Base-by-base conservation (phyloP, 2,797 vertebrate genomes). In the Notolabrus celidotus region DNA sequence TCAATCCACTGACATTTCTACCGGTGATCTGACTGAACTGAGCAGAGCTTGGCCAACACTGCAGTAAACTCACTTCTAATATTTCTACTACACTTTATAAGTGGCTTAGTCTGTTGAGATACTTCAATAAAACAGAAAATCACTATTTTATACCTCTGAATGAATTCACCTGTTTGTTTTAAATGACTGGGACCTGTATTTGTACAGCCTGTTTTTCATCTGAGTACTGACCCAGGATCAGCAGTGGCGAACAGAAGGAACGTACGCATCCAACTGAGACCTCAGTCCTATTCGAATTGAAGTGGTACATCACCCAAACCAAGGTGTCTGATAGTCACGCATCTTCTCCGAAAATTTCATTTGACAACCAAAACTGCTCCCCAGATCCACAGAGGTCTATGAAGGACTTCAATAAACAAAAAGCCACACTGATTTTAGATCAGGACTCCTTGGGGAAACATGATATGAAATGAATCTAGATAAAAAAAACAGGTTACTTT, bases 11-110 rank as follows among this genome's bases (percentile, higher is more conserved):
- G 36, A 17, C 46, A 25, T 42, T 14, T 46, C 22, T 19, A n/a
- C 79, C 19, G 23, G 29, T 52, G 80, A 87, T 80, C 86, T 87
- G 91, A 88, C 87, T 79, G 85, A 90, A 87, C 36, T 83, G 77
- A 84, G 73, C 82, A 58, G 84, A 85, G 65, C 81, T 73, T 53
- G 77, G 69, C 77, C 71, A 68, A 69, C 80, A 87, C 82, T 19
- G 86, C 90, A 84, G 90, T 92, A 90, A 85, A 82, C 75, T 91
- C 89, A 91, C 90, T 87, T 88, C 74, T 87, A 79, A 87, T 93
- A 82, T 89, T 87, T 92, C 85, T 90, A 84, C 82, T 88, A 91
- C 86, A 90, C 80, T 94, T 93, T 90, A 91, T 93, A 94, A 89
- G 86, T 84, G 87, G 89, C 71, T 82, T 91, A 78, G 67, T 90